Evolutionary conservation across 1,140 invertebrate species (phyloP).

Genomic region (Bombus soroeensis): DNA sequence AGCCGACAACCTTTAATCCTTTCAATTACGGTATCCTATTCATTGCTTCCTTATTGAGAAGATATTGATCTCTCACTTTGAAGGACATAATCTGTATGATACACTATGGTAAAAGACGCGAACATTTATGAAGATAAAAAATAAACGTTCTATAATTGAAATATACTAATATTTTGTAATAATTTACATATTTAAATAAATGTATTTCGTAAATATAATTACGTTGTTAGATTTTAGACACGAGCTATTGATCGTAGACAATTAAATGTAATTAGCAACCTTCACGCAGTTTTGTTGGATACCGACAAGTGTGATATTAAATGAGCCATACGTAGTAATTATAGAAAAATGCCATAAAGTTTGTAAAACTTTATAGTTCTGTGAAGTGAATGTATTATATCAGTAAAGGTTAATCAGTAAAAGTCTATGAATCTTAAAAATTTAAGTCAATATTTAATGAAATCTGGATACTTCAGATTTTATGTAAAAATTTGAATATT

Average conservation of each 20-base stretch:
- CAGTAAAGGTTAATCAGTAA: no score
- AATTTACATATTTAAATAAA: no score
- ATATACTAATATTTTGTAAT: neutral
- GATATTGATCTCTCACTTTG: neutral
- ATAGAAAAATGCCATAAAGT: no score
- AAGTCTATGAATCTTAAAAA: no score
- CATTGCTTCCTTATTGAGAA: neutral
- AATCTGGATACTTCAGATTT: no score
- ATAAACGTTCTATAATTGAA: neutral
- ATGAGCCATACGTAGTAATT: no score
- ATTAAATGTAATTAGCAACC: neutral
- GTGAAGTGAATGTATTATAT: no score
- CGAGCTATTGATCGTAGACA: neutral
- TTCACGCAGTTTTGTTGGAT: neutral
- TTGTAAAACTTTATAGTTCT: no score
- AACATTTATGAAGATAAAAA: neutral
- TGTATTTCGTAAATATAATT: neutral
- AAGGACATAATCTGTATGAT: neutral
- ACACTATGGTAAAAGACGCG: neutral
- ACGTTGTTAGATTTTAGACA: neutral
- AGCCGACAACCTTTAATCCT: neutral
- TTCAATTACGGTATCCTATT: neutral
- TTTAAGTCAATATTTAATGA: no score
- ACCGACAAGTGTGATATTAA: neutral
- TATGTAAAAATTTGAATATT: no score